Conservation (phyloP, 2,888 invertebrate genomes). For the Mimas tiliae region DNA sequence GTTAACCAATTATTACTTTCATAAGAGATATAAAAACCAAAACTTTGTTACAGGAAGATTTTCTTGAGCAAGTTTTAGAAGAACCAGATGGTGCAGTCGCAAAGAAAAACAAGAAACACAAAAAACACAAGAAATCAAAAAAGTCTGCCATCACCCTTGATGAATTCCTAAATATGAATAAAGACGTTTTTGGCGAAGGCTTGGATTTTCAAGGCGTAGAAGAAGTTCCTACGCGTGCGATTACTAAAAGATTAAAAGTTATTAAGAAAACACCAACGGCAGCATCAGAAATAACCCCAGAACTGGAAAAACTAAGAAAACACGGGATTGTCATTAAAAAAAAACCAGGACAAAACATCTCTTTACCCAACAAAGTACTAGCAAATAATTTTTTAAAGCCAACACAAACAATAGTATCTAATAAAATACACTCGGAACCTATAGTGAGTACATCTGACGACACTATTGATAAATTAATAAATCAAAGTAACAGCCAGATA, state of each 20-base stretch:
- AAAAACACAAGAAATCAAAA: conserved; percentile 78
- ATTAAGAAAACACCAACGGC: conserved; percentile 50
- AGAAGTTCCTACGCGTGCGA: conserved; percentile 73
- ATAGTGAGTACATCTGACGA: conserved; percentile 57
- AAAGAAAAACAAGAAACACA: conserved; percentile 71
- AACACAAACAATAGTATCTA: conserved; percentile 25
- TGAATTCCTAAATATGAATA: conserved; percentile 80
- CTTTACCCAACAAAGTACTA: conserved; percentile 23
- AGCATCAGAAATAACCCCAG: conserved; percentile 51
- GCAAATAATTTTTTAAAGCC: conserved; percentile 29
- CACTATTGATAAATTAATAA: conserved; percentile 69
- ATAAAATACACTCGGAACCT: conserved; percentile 25
- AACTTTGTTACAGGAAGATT: conserved; percentile 62
- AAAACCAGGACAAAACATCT: conserved; percentile 43
- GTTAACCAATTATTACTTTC: not conserved
- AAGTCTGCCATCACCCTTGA: conserved; percentile 76
- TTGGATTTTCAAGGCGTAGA: conserved; percentile 76
- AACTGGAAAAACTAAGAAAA: conserved; percentile 71
- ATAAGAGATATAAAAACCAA: not conserved
- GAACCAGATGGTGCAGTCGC: conserved; percentile 53
- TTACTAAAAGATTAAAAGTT: conserved; percentile 65
- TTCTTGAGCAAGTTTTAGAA: conserved; percentile 69
- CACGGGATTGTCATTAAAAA: conserved; percentile 73
- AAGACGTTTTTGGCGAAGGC: conserved; percentile 79
- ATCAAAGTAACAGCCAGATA: conserved; percentile 72